Conservation (phyloP, 2,113 vertebrate species). For the Strix aluco region DNA sequence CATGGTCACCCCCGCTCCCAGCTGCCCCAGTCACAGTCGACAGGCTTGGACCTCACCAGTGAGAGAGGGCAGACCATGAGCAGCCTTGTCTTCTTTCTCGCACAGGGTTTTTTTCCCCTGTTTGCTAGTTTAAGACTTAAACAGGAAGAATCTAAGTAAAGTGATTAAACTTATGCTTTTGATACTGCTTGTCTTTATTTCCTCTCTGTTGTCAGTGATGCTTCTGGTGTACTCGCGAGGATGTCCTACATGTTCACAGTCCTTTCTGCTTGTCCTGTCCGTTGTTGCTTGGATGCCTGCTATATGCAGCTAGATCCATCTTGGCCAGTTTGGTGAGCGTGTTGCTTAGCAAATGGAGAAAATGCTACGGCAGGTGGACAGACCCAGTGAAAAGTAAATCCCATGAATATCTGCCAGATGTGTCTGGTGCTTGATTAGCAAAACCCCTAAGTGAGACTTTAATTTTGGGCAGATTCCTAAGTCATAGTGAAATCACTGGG, state of each 20-base stretch:
- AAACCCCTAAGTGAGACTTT: background rate
- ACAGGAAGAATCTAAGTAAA: background rate
- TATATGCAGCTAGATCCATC: background rate
- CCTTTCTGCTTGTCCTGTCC: background rate
- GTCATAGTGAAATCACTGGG: background rate
- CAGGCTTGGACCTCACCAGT: background rate
- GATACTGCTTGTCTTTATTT: background rate
- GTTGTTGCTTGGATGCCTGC: background rate
- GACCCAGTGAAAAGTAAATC: background rate
- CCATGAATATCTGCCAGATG: background rate
- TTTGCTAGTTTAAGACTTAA: background rate
- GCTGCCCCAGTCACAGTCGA: accelerated
- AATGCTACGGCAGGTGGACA: background rate
- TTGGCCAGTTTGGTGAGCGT: background rate
- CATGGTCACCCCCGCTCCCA: background rate
- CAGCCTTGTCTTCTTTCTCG: background rate
- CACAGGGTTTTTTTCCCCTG: accelerated
- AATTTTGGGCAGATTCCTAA: background rate
- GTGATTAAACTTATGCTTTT: background rate
- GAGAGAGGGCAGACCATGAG: background rate
- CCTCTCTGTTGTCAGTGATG: background rate
- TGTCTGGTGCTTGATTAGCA: background rate
- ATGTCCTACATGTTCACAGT: background rate
- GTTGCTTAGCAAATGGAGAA: background rate
- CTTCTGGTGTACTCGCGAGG: background rate